A percentile compares a stretch with the other conserved stretches of the same genome.
These are phyloP conservation scores for Agrenia bidenticulata DNA, from an alignment of 2,888 invertebrate genomes.

Conservation along the genomic window DNA sequence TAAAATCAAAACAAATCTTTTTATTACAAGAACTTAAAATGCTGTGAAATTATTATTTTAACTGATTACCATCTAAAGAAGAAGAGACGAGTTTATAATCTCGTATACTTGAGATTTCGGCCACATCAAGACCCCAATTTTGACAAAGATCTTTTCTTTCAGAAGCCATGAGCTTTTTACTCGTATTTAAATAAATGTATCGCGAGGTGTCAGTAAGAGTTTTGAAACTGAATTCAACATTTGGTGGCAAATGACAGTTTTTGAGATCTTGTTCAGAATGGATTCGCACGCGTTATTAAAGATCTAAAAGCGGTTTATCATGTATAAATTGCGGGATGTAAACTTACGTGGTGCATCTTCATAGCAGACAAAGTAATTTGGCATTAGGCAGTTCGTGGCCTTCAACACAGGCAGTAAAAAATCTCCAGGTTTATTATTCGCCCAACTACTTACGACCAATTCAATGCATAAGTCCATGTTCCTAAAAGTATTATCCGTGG, in stretches of 20 bases:
- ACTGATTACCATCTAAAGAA: neutral
- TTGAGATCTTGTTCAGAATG: neutral
- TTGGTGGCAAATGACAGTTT: constrained; percentile 10
- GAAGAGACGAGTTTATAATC: constrained; percentile 2
- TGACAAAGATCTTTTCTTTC: neutral
- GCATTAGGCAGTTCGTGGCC: neutral
- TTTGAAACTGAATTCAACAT: neutral
- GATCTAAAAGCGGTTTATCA: too few relatives aligned
- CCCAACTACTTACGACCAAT: neutral
- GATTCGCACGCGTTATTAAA: too few relatives aligned
- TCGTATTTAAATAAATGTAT: constrained; percentile 1
- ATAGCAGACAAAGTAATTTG: constrained; percentile 11
- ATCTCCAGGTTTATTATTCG: neutral
- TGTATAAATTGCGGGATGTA: too few relatives aligned
- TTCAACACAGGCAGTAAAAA: neutral
- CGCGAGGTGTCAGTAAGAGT: neutral
- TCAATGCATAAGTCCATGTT: neutral
- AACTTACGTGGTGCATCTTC: constrained; percentile 12
- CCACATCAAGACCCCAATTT: neutral
- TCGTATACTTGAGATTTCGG: neutral
- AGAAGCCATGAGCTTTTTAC: neutral
- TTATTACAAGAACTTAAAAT: too few relatives aligned
- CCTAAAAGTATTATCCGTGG: neutral
- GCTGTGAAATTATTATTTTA: neutral
- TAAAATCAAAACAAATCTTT: too few relatives aligned